Base-by-base conservation (phyloP, 2,113 vertebrate genomes). In the Caracal caracal region DNA sequence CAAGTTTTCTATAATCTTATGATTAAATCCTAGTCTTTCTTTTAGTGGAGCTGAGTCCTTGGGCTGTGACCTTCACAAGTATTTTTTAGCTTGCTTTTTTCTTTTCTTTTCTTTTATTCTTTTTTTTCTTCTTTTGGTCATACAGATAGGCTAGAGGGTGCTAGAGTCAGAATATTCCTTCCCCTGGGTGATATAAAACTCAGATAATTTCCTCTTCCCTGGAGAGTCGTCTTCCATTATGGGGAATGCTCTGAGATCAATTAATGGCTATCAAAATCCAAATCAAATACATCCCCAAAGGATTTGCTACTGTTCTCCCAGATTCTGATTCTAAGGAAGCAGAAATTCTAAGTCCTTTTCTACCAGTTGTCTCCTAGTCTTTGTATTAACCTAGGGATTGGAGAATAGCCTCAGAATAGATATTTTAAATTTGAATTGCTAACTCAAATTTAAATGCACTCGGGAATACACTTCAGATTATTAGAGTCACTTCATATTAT, bases 181-280 rank as follows among this genome's bases (percentile, higher is more conserved):
- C 13, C 0, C 1, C 0, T 2, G 6, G 15, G 30, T 56, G 19
- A 56, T 19, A 47, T 2, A n/a, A 24, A 19, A 37, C 13, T 33
- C 56, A 28, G 17, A 10, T 16, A n/a, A 85, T 12, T 59, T 47
- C 10, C 13, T 78, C 63, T 51, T 6, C 6, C 19, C 28, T 9
- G 4, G 17, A 70, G 13, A 82, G 4, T 13, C 43, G 10, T 3
- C 10, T 2, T 92, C 65, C 33, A 22, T n/a, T 66, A 16, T 5
- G 26, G 9, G 56, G 33, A 87, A 79, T 56, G 2, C 4, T 19
- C 12, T 12, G 15, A 16, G 26, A 6, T 78, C n/a, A 66, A 61
- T 13, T 47, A 13, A 47, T 40, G 28, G 1, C 10, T 71, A 37
- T 10, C 17, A 16, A 35, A 73, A 75, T 56, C 2, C 26, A 75